Evolutionary conservation across 2,113 vertebrate genomes (phyloP).

Genomic region (Phyllopteryx taeniolatus): DNA sequence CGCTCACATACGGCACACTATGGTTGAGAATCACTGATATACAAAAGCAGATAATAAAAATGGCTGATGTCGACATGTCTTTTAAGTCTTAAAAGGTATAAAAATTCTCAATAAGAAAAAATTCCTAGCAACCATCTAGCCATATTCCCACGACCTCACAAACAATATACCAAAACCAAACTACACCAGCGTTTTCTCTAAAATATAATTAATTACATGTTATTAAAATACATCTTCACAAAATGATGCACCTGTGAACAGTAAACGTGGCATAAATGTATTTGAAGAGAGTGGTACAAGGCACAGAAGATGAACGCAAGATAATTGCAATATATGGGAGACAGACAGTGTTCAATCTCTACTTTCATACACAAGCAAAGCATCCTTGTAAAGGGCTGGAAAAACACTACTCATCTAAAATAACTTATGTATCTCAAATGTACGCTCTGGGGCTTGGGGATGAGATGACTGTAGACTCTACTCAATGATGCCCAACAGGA

Average conservation of each 20-base stretch:
- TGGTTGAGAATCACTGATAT: too few species aligned
- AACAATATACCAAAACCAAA: constrained; percentile 1
- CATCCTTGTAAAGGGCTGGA: constrained; percentile 13
- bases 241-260: constrained; percentile 39
- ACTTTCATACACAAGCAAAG: constrained; percentile 43
- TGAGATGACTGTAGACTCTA: background rate
- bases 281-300: constrained; percentile 35
- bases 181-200: constrained; percentile 23
- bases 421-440: background rate
- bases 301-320: constrained; percentile 42
- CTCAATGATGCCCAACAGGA: background rate
- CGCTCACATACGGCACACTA: too few species aligned
- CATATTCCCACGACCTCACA: too few species aligned
- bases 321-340: background rate
- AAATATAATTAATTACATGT: constrained; percentile 30
- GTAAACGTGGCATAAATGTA: constrained; percentile 41
- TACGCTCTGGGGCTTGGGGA: constrained; percentile 1
- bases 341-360: constrained; percentile 37
- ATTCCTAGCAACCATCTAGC: too few species aligned
- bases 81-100: too few species aligned
- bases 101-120: too few species aligned
- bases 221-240: constrained; percentile 55
- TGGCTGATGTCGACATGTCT: too few species aligned
- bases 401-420: constrained; percentile 14
- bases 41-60: too few species aligned